A percentile compares a stretch with the other conserved stretches of the same genome.
These are phyloP conservation scores for Silurus meridionalis DNA, from an alignment of 2,113 vertebrate genomes.

Conservation along the genomic window DNA sequence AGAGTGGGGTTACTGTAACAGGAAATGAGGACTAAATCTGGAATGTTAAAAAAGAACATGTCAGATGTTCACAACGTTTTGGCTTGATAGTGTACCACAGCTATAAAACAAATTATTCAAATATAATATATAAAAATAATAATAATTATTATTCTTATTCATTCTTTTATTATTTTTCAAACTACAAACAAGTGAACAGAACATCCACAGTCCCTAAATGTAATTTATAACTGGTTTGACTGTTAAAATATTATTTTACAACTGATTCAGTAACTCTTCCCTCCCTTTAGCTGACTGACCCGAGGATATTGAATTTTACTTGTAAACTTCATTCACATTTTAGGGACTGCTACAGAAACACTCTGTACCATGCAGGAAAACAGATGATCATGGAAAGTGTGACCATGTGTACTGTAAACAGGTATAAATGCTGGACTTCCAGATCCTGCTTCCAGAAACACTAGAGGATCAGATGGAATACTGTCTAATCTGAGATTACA, in stretches of 20 bases:
- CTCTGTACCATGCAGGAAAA: not conserved
- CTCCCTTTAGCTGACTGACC: not conserved
- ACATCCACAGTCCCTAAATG: not conserved
- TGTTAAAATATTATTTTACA: not conserved
- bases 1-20: too few relatives aligned
- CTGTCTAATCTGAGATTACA: constrained; percentile 4
- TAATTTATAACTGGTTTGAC: constrained; percentile 1
- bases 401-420: constrained; percentile 34
- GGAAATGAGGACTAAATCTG: too few relatives aligned
- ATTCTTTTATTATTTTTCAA: not conserved
- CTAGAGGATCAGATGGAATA: constrained; percentile 18
- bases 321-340: constrained; percentile 50
- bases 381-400: constrained; percentile 43
- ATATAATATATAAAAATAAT: too few relatives aligned
- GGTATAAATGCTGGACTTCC: constrained; percentile 7
- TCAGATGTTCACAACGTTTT: too few relatives aligned
- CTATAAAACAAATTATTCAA: too few relatives aligned
- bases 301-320: constrained; percentile 23
- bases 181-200: not conserved
- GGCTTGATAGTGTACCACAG: too few relatives aligned
- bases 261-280: not conserved
- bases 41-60: too few relatives aligned
- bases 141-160: not conserved
- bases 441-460: constrained; percentile 9
- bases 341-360: constrained; percentile 53